phyloP scores from a whole-genome alignment of 2,888 invertebrate species.

The Dolichomitus sp. region DNA sequence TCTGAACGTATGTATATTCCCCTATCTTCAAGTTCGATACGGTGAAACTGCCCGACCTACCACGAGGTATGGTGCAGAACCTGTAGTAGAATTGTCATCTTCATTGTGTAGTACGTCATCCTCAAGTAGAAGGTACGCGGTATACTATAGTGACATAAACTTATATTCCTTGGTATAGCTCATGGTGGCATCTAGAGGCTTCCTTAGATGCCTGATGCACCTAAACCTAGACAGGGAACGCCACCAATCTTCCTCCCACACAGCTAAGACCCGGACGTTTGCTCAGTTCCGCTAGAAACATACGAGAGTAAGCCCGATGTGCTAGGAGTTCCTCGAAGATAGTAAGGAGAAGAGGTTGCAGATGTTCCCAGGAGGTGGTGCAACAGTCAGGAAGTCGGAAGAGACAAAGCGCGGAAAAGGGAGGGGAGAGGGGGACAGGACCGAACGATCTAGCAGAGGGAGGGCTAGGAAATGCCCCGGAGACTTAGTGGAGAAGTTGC shows the following conservation, averaged over 20 bases:
- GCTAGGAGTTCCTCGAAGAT: constrained; percentile 12
- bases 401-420: constrained; percentile 64
- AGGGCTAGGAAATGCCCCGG: constrained; percentile 61
- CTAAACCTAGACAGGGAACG: constrained; percentile 37
- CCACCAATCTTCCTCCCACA: constrained; percentile 35
- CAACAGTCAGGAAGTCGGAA: constrained; percentile 52
- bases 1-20: background rate
- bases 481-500: constrained; percentile 64
- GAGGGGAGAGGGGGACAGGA: constrained; percentile 13
- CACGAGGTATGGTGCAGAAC: background rate
- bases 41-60: constrained; percentile 20
- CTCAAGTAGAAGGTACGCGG: background rate
- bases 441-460: constrained; percentile 45
- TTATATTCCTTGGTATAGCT: background rate
- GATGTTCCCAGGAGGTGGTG: constrained; percentile 51
- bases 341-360: constrained; percentile 22
- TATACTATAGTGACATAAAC: constrained; percentile 10
- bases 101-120: background rate
- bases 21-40: background rate
- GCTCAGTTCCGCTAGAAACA: constrained; percentile 28
- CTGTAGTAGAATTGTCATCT: background rate
- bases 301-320: constrained; percentile 37
- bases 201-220: constrained; percentile 57
- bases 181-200: constrained; percentile 20
- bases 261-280: constrained; percentile 40